phyloP scores from a whole-genome alignment of 2,113 vertebrate species.

The Grammomys dolichurus region DNA sequence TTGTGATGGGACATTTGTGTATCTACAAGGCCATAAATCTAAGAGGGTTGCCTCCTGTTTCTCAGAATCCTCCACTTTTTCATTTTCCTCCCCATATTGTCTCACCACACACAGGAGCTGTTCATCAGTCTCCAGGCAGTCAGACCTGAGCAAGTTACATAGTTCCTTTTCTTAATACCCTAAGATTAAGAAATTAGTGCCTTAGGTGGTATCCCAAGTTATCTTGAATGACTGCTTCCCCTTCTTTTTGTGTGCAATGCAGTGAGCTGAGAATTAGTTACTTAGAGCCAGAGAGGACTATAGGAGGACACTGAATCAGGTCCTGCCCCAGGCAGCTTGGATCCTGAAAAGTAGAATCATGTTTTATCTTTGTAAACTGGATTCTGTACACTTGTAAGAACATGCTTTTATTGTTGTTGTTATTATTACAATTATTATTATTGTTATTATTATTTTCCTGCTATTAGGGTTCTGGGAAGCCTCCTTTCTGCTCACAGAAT shows the following conservation, averaged over 20 bases:
- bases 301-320: background rate
- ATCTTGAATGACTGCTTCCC: background rate
- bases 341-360: background rate
- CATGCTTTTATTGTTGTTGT: background rate
- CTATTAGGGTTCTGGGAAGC: slow-evolving; percentile 94
- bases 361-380: background rate
- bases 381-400: background rate
- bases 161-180: background rate
- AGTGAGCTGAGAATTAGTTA: background rate
- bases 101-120: background rate
- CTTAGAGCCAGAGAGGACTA: background rate
- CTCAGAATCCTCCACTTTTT: background rate
- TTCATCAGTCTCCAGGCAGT: background rate
- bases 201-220: background rate
- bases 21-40: background rate
- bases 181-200: background rate
- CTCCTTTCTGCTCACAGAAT: slow-evolving; percentile 98
- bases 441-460: slow-evolving; percentile 9
- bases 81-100: background rate
- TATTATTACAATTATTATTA: no score
- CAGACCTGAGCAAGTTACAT: background rate
- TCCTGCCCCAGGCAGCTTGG: background rate
- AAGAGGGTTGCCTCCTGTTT: no score
- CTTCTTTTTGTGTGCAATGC: background rate
- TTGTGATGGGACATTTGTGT: background rate